phyloP scores from a whole-genome alignment of 2,797 vertebrate genomes.

The Coluber constrictor region DNA sequence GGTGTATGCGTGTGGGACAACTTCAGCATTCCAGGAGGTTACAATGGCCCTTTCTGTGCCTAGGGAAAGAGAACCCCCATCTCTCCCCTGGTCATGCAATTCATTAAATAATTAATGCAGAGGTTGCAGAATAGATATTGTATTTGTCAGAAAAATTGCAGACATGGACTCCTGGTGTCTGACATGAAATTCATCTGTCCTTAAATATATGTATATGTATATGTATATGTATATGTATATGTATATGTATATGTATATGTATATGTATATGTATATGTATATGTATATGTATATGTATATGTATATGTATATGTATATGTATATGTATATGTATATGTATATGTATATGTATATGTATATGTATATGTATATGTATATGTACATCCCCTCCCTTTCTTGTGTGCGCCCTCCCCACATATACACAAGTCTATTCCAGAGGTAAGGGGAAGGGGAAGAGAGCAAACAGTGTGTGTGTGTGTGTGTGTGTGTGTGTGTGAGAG shows the following conservation, averaged over 20 bases:
- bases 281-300: too few relatives aligned
- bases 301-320: too few relatives aligned
- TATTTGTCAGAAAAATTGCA: conserved; percentile 92
- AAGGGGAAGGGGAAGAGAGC: conserved; percentile 38
- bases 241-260: too few relatives aligned
- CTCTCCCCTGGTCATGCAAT: conserved; percentile 86
- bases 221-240: too few relatives aligned
- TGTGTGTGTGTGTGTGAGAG: too few relatives aligned
- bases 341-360: too few relatives aligned
- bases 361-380: too few relatives aligned
- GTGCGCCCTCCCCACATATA: neutral
- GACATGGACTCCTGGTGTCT: conserved; percentile 88
- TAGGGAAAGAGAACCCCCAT: conserved; percentile 66
- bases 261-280: too few relatives aligned
- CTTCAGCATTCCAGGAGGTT: conserved; percentile 76
- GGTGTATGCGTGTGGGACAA: neutral
- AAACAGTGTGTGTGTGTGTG: too few relatives aligned
- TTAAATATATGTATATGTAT: conserved; percentile 65
- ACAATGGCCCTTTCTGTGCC: conserved; percentile 81
- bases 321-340: too few relatives aligned
- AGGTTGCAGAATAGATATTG: conserved; percentile 96
- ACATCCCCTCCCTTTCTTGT: neutral
- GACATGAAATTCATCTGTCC: conserved; percentile 96
- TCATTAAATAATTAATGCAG: conserved; percentile 99
- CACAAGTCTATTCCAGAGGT: conserved; percentile 77